Percentiles rank a stretch among this genome's conserved stretches.
phyloP scores from a whole-genome alignment of 2,113 vertebrate species.

The Xenopus borealis region DNA sequence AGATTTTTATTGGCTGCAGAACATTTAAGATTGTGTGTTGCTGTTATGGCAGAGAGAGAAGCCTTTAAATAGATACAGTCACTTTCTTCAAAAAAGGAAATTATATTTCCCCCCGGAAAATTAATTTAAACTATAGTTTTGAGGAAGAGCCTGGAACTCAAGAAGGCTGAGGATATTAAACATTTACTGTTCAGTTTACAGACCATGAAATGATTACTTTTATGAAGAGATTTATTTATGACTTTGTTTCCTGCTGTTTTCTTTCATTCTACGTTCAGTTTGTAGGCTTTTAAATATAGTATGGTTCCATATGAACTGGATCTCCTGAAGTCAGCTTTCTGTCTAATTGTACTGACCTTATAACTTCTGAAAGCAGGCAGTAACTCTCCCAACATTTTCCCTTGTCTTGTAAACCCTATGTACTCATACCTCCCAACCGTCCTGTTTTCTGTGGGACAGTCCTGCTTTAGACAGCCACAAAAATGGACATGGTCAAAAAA shows the following conservation, averaged over 20 bases:
- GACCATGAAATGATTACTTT: conserved; percentile 1
- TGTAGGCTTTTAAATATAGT: not conserved
- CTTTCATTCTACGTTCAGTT: not conserved
- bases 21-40: not conserved
- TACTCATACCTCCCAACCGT: too few species aligned
- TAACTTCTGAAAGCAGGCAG: too few species aligned
- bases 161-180: not conserved
- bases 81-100: not conserved
- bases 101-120: not conserved
- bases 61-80: not conserved
- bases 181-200: conserved; percentile 4
- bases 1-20: too few species aligned
- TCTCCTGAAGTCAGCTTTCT: not conserved
- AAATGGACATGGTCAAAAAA: too few species aligned
- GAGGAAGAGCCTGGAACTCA: not conserved
- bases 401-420: not conserved
- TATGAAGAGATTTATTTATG: not conserved
- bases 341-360: too few species aligned
- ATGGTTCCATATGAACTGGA: not conserved
- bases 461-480: too few species aligned
- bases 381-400: too few species aligned
- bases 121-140: conserved; percentile 2
- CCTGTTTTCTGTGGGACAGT: too few species aligned
- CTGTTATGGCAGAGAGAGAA: not conserved
- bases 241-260: not conserved